Base-by-base conservation (phyloP, 2,797 vertebrate species). In the Spinus pinus region DNA sequence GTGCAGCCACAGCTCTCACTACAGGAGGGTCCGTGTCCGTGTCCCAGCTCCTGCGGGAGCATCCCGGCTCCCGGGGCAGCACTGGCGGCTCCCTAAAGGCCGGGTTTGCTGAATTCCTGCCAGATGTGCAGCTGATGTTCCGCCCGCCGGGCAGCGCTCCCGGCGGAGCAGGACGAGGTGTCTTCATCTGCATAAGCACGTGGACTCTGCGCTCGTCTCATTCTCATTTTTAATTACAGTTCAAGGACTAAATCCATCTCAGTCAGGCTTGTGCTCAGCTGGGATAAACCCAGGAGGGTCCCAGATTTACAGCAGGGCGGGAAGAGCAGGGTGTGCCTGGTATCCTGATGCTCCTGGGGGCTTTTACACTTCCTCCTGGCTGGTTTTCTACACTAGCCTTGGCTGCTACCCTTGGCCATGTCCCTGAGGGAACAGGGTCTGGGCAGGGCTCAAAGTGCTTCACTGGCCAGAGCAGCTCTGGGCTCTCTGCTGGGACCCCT, bases 1-100 rank as follows among this genome's bases (percentile, higher is more conserved):
- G 22, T 4, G 54, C n/a, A 24, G 56, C 25, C 80, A 0, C 14
- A 3, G 12, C 46, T 1, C 21, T 1, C 21, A 18, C 22, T 1
- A 3, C 24, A 3, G 16, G 24, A 12, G 56, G 16, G 5, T 57
- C 22, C 9, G 2, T 20, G 47, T 11, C 17, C 17, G 7, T 24
- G 33, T 8, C 56, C 1, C 7, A 13, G 0, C 23, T 25, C 23
- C 33, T 6, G 33, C 33, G 24, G 54, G 33, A 57, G 33, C 56
- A 12, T 0, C 56, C n/a, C n/a, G 23, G n/a, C 22, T 41, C 10
- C 10, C 22, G 6, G 21, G 53, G 54, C 54, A 10, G 54, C 53
- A 1, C 54, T 10, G 14, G 7, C 39, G 54, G 15, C 1, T 57
- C 10, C 56, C 56, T 6, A 2, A 2, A 1, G 65, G 21, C 2